phyloP scores from a whole-genome alignment of 2,797 vertebrate species.

The Clarias pachynema region DNA sequence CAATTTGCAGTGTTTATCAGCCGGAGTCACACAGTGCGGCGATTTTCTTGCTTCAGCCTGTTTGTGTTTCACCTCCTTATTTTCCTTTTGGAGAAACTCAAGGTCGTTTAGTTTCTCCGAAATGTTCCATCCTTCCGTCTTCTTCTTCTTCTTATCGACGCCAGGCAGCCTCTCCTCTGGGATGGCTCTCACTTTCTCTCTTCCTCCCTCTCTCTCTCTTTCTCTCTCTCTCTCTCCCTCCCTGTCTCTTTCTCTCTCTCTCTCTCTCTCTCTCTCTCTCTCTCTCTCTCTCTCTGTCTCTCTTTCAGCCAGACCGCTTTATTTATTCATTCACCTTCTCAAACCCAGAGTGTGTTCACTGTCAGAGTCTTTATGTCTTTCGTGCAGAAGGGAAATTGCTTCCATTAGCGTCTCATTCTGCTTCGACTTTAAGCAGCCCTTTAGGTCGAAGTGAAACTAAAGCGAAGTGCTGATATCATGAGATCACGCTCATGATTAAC shows the following conservation, averaged over 20 bases:
- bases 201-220: not conserved
- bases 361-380: not conserved
- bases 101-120: slow-evolving; percentile 34
- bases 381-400: not conserved
- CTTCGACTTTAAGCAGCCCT: not conserved
- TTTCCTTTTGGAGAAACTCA: slow-evolving; percentile 66
- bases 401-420: not conserved
- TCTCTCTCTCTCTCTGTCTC: not conserved
- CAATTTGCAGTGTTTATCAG: not conserved
- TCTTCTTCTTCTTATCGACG: slow-evolving; percentile 71
- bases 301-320: not conserved
- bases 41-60: not conserved
- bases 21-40: not conserved
- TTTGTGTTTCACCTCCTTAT: slow-evolving; percentile 62
- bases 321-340: slow-evolving; percentile 16
- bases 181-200: not conserved
- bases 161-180: slow-evolving; percentile 62
- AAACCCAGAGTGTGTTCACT: not conserved
- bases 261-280: not conserved
- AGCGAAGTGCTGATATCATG: not conserved
- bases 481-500: not conserved
- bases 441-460: not conserved
- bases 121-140: not conserved
- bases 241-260: not conserved
- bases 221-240: not conserved